Percentiles rank a stretch among this genome's conserved stretches.
Evolutionary conservation across 2,113 vertebrate species (phyloP).

Genomic region (Macroglossus sobrinus): DNA sequence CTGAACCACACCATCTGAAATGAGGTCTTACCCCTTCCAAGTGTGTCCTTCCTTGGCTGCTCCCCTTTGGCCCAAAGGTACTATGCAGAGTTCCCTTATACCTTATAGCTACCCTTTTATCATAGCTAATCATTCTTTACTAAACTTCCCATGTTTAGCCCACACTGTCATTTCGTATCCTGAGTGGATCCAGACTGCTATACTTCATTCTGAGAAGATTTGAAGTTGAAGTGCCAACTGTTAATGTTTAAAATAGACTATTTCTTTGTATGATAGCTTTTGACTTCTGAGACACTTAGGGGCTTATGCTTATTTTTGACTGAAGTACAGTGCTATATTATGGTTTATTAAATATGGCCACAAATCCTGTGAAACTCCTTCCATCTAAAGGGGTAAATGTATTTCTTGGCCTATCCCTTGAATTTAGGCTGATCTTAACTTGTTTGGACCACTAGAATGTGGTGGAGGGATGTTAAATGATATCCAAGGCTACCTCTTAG

Average conservation of each 20-base stretch:
- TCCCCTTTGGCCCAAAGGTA: not conserved
- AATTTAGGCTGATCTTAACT: not conserved
- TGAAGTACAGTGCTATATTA: not conserved
- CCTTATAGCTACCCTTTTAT: not conserved
- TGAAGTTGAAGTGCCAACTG: not conserved
- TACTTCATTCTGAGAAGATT: not conserved
- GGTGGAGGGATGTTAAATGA: not conserved
- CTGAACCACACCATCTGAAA: not conserved
- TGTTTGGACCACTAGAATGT: not conserved
- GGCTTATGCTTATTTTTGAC: not conserved
- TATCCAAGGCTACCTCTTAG: not conserved
- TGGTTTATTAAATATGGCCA: not conserved
- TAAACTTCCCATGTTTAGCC: not conserved
- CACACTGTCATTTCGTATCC: not conserved
- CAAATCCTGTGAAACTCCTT: not conserved
- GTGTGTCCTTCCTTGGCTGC: not conserved
- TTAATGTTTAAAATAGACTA: not conserved
- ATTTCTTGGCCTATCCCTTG: not conserved
- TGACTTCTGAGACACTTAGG: not conserved
- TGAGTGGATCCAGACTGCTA: not conserved
- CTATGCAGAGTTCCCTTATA: not conserved
- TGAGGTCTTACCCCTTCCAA: not conserved
- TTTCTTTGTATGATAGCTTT: not conserved
- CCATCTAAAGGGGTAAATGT: not conserved
- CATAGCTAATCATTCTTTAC: not conserved